Percentiles rank a stretch among this genome's conserved stretches.
phyloP scores from a whole-genome alignment of 37 sponge, comb jelly and placozoan species.

The Lycopodina hypogea region DNA sequence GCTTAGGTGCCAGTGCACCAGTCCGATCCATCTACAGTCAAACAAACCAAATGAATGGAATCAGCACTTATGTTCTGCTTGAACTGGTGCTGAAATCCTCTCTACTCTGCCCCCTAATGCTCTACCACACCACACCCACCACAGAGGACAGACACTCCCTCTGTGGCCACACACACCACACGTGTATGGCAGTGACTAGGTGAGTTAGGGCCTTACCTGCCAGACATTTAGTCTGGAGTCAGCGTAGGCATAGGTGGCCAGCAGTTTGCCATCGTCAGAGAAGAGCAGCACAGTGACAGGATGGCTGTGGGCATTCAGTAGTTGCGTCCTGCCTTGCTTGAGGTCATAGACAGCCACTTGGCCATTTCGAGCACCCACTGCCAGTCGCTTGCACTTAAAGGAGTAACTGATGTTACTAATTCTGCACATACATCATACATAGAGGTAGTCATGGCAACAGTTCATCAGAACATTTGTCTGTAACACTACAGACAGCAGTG shows the following conservation, averaged over 20 bases:
- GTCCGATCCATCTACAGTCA: no score
- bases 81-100: no score
- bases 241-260: constrained; percentile 81
- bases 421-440: constrained; percentile 9
- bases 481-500: background rate
- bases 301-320: constrained; percentile 64
- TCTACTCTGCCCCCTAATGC: no score
- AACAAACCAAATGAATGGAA: no score
- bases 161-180: no score
- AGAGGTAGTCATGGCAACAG: background rate
- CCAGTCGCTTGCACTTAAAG: constrained; percentile 49
- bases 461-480: no score
- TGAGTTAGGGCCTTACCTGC: constrained; percentile 90
- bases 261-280: constrained; percentile 82
- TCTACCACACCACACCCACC: no score
- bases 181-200: no score
- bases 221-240: constrained; percentile 75
- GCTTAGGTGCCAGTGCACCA: no score
- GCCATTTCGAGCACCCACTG: constrained; percentile 79
- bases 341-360: constrained; percentile 75
- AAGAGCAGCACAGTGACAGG: constrained; percentile 79
- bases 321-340: constrained; percentile 58
- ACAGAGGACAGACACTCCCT: no score
- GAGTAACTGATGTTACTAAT: constrained; percentile 78
- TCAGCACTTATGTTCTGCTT: no score